A percentile compares a stretch with the other conserved stretches of the same genome.
These are phyloP conservation scores for Junonia oenone DNA, from an alignment of 2,888 invertebrate species.

Conservation along the genomic window DNA sequence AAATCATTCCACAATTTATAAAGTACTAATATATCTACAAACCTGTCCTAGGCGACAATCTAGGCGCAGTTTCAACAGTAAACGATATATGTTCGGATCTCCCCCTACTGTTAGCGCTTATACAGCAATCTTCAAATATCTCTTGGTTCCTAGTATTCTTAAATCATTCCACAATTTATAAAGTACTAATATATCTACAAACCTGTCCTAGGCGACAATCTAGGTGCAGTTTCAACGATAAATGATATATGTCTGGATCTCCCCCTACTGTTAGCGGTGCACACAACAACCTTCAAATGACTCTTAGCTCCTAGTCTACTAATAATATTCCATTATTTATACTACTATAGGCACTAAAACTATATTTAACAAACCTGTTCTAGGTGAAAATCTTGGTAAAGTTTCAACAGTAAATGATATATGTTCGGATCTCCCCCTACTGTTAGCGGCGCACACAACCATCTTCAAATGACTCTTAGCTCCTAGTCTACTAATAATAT, in stretches of 20 bases:
- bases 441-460: conserved; percentile 89
- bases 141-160: too few relatives aligned
- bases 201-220: conserved; percentile 63
- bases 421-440: conserved; percentile 89
- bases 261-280: conserved; percentile 91
- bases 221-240: conserved; percentile 60
- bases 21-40: too few relatives aligned
- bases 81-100: too few relatives aligned
- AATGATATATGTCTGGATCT: conserved; percentile 84
- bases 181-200: conserved; percentile 15
- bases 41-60: too few relatives aligned
- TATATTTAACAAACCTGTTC: conserved; percentile 50
- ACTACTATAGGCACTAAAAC: too few relatives aligned
- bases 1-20: too few relatives aligned
- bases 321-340: too few relatives aligned
- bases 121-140: too few relatives aligned
- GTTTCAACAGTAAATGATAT: conserved; percentile 70
- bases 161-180: too few relatives aligned
- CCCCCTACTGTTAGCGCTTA: too few relatives aligned
- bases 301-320: conserved; percentile 88
- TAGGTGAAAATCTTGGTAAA: conserved; percentile 54
- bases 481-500: conserved; percentile 86
- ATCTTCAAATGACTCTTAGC: conserved; percentile 88
- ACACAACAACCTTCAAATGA: conserved; percentile 87
- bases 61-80: too few relatives aligned